Percentiles rank a stretch among this genome's conserved stretches.
These are phyloP conservation scores for Leucania comma DNA, from an alignment of 2,888 invertebrate species.

Conservation along the genomic window DNA sequence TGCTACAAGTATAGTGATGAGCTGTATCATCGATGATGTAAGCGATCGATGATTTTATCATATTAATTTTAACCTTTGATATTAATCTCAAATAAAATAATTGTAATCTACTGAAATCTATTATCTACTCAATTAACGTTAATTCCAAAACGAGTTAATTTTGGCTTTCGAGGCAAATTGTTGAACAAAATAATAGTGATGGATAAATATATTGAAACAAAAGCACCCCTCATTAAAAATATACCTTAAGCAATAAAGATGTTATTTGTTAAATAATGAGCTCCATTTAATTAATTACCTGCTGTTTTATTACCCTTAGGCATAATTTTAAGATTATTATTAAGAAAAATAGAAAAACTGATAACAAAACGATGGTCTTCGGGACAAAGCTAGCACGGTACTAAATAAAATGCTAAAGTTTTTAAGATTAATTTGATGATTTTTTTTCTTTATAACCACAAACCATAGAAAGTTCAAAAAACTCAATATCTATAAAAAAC, in stretches of 20 bases:
- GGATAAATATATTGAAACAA: constrained; percentile 8
- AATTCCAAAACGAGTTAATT: not conserved
- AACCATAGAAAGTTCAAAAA: not conserved
- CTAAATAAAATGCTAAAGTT: not conserved
- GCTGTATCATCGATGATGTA: not conserved
- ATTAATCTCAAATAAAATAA: not conserved
- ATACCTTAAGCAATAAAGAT: constrained; percentile 26
- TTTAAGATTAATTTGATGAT: not conserved
- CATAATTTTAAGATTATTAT: not conserved
- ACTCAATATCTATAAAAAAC: not conserved
- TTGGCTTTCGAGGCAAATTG: not conserved
- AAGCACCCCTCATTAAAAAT: constrained; percentile 31
- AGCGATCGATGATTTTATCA: too few relatives aligned
- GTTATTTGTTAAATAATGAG: constrained; percentile 32
- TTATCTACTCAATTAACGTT: not conserved
- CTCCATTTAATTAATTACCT: constrained; percentile 25
- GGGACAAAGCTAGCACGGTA: not conserved
- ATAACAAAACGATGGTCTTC: not conserved
- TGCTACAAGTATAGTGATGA: constrained; percentile 12
- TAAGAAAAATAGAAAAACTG: not conserved
- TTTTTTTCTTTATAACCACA: not conserved
- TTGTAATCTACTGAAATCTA: not conserved
- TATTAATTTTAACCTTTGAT: too few relatives aligned
- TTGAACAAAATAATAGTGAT: constrained; percentile 13
- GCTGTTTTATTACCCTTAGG: constrained; percentile 37